Percentiles rank a stretch among this genome's conserved stretches.
These are phyloP conservation scores for Drosophila nigricruria DNA, from an alignment of 2,888 invertebrate genomes.

Conservation along the genomic window DNA sequence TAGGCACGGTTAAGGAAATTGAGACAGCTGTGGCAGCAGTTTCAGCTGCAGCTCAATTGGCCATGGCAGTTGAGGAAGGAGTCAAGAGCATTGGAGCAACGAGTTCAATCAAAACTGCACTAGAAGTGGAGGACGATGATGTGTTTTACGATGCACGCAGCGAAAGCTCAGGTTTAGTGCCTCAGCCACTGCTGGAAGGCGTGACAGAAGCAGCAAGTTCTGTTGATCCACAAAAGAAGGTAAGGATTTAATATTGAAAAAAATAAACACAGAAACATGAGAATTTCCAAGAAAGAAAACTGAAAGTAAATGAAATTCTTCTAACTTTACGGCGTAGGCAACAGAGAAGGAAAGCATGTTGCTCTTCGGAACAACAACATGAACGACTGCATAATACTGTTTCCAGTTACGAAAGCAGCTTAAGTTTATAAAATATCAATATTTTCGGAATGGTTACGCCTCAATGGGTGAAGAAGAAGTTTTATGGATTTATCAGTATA, in stretches of 20 bases:
- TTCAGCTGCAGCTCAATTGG: too few relatives aligned
- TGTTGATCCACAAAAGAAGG: constrained; percentile 32
- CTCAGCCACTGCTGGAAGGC: constrained; percentile 5
- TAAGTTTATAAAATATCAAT: neutral
- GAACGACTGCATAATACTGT: neutral
- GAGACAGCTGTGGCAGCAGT: neutral
- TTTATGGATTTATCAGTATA: too few relatives aligned
- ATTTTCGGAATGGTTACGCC: too few relatives aligned
- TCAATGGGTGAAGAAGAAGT: too few relatives aligned
- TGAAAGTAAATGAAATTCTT: neutral
- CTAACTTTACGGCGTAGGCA: neutral
- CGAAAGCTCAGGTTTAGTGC: constrained; percentile 72
- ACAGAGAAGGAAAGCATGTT: neutral
- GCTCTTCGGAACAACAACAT: too few relatives aligned
- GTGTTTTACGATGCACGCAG: constrained; percentile 84
- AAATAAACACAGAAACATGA: neutral
- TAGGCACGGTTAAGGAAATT: neutral
- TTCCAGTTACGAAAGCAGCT: neutral
- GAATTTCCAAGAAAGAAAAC: neutral
- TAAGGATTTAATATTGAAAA: constrained; percentile 12
- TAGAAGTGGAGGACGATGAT: constrained; percentile 79
- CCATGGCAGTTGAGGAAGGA: constrained; percentile 21
- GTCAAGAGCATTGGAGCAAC: constrained; percentile 30
- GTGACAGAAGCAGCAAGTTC: neutral
- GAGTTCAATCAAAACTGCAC: constrained; percentile 30